Evolutionary conservation across 1,140 invertebrate genomes (phyloP).

Genomic region (Stenopsyche tienmushanensis): DNA sequence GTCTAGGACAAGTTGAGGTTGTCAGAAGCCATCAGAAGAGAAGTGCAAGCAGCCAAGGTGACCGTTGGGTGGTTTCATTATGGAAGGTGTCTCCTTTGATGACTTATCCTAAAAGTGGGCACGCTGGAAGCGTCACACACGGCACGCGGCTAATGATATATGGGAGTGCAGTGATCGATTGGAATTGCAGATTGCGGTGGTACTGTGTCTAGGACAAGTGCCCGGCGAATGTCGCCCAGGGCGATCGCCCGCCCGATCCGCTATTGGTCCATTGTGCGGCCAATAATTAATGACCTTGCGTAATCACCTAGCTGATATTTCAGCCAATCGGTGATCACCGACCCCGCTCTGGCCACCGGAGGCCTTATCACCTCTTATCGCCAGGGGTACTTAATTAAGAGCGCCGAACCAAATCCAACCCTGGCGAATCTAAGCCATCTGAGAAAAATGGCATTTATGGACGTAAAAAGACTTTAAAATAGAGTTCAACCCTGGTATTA

Average conservation of each 20-base stretch:
- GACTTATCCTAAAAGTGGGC: no score
- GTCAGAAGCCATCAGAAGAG: no score
- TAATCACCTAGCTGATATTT: background rate
- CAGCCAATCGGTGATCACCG: constrained; percentile 10
- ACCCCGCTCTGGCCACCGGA: background rate
- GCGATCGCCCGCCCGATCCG: constrained; percentile 3
- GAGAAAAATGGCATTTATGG: no score
- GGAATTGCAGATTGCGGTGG: background rate
- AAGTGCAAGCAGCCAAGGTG: no score
- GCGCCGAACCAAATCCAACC: no score
- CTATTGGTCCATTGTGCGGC: constrained; percentile 11
- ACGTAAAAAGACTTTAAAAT: no score
- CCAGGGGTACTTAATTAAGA: constrained; percentile 8
- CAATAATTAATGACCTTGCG: constrained; percentile 29
- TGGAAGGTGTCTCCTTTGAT: background rate
- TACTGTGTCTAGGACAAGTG: constrained; percentile 24
- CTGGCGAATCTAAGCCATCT: no score
- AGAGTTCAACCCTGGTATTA: no score
- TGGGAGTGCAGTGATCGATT: background rate
- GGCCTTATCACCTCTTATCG: constrained; percentile 7
- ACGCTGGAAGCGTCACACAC: no score
- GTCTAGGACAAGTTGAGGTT: no score
- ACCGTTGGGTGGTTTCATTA: background rate
- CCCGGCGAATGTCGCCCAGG: constrained; percentile 3
- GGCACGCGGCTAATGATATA: no score